Conservation (phyloP, 2,113 vertebrate genomes). For the Elephas maximus region DNA sequence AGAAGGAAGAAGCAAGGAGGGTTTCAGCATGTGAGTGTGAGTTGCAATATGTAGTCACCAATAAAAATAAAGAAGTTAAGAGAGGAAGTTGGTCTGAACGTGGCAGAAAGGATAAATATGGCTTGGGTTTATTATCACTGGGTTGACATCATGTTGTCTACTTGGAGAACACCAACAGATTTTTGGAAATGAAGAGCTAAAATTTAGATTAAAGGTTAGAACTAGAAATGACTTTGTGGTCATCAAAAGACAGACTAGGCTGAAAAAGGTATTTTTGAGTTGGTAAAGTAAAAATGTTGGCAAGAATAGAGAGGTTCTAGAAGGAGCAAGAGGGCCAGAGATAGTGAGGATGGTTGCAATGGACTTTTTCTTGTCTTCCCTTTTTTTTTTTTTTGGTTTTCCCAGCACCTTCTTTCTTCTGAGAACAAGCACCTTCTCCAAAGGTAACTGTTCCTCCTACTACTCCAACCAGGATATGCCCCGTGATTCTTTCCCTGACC, state of each 20-base stretch:
- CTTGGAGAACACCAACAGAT: not conserved
- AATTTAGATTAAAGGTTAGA: constrained; percentile 37
- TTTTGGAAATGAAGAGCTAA: constrained; percentile 45
- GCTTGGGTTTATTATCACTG: not conserved
- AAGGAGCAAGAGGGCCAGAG: not conserved
- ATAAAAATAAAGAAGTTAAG: constrained; percentile 61
- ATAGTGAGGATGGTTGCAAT: not conserved
- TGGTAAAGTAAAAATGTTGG: not conserved
- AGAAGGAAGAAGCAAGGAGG: not conserved
- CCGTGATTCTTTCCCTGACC: not conserved
- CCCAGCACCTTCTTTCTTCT: not conserved
- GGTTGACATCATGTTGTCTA: not conserved
- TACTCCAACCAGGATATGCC: not conserved
- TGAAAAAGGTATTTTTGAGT: not conserved
- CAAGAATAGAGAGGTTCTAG: not conserved
- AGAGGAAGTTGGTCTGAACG: constrained; percentile 51
- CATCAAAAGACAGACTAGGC: not conserved
- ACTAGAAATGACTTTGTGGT: not conserved
- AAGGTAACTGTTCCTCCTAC: not conserved
- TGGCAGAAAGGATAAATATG: not conserved
- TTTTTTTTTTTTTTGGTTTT: not conserved
- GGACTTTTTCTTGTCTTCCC: too few relatives aligned
- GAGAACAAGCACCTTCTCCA: not conserved
- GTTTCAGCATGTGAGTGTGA: not conserved
- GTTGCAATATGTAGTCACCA: not conserved